Conservation (phyloP, 2,888 invertebrate genomes). For the Hydrotaea cyrtoneurina region DNA sequence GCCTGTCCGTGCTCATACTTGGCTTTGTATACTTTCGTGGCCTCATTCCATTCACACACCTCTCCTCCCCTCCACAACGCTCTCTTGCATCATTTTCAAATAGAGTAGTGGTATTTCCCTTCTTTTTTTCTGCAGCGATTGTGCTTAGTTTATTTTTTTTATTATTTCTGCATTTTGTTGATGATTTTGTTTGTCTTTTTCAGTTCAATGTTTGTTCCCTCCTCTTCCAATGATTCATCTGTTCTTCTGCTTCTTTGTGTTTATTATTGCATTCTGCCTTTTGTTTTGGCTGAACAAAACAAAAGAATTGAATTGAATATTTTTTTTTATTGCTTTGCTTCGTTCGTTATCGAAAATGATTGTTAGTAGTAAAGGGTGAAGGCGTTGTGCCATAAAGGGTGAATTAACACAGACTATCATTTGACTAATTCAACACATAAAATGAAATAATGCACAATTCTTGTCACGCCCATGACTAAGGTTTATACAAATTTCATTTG, state of each 20-base stretch:
- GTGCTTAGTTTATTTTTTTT: too few relatives aligned
- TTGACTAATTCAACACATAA: too few relatives aligned
- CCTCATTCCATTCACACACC: conserved; percentile 43
- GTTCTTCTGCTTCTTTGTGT: not conserved
- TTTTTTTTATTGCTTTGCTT: conserved; percentile 8
- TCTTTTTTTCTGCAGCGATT: conserved; percentile 17
- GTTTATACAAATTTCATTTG: too few relatives aligned
- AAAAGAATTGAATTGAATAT: not conserved
- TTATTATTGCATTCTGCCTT: not conserved
- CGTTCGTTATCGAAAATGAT: not conserved
- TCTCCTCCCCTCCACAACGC: too few relatives aligned
- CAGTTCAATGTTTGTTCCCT: not conserved
- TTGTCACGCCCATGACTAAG: too few relatives aligned
- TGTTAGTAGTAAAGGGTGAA: too few relatives aligned
- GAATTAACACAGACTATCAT: too few relatives aligned
- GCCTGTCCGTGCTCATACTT: conserved; percentile 36
- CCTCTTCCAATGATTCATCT: not conserved
- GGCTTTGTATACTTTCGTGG: conserved; percentile 48
- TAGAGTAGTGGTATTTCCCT: not conserved
- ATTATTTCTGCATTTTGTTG: conserved; percentile 2
- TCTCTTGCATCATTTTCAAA: not conserved
- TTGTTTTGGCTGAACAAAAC: not conserved
- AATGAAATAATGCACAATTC: too few relatives aligned
- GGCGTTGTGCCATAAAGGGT: too few relatives aligned
- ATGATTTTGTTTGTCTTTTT: not conserved